Conservation (phyloP, 2,113 vertebrate genomes). For the Caracal caracal region DNA sequence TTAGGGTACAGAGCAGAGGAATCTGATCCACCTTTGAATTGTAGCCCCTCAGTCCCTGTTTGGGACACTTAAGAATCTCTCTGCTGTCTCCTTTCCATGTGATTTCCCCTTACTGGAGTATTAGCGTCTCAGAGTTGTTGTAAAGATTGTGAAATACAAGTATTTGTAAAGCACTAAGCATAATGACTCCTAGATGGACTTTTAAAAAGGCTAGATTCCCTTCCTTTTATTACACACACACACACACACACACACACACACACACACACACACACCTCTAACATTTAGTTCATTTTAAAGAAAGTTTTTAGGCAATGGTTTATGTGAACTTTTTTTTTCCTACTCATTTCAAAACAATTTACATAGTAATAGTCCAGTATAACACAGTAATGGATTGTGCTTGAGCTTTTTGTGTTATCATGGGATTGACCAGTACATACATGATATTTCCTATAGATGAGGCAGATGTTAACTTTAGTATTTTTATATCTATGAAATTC, state of each 20-base stretch:
- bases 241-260: too few species aligned
- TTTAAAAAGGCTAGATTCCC: background rate
- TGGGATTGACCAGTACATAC: background rate
- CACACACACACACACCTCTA: background rate
- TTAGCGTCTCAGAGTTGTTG: background rate
- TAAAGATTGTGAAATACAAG: background rate
- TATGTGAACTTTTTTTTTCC: background rate
- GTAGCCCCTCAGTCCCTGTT: background rate
- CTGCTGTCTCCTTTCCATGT: background rate
- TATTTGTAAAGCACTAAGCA: constrained; percentile 13
- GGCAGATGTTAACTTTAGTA: background rate
- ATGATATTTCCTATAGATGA: background rate
- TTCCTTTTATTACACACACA: background rate
- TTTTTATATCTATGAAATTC: constrained; percentile 32
- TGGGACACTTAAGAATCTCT: background rate
- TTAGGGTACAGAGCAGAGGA: background rate
- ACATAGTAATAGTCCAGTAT: background rate
- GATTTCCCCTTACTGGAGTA: background rate
- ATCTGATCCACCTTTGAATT: background rate
- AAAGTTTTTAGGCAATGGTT: background rate
- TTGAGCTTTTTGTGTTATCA: constrained; percentile 20
- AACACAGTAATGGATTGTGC: background rate
- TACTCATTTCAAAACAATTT: background rate
- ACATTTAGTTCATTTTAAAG: constrained; percentile 10
- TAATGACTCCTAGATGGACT: background rate